Percentiles rank a stretch among this genome's conserved stretches.
phyloP scores from a whole-genome alignment of 2,888 invertebrate genomes.

The Acleris emargana region DNA sequence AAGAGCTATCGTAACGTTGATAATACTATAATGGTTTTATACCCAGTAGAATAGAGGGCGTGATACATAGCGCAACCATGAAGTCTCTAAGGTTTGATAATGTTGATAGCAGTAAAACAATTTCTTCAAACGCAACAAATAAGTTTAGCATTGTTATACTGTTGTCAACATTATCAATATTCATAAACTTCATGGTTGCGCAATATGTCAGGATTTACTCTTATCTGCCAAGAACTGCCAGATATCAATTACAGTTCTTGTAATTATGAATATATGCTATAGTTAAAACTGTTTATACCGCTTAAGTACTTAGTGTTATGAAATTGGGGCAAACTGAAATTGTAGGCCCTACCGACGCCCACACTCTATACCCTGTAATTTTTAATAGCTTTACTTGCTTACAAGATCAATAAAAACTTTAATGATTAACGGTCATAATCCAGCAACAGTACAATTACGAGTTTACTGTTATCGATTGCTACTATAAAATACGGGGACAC shows the following conservation, averaged over 20 bases:
- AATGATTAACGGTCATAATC: neutral
- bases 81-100: too few species aligned
- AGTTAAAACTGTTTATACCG: neutral
- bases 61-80: too few species aligned
- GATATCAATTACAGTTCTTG: neutral
- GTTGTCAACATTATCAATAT: too few species aligned
- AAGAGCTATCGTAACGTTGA: too few species aligned
- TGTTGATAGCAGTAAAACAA: too few species aligned
- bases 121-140: too few species aligned
- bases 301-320: neutral
- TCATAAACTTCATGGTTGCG: too few species aligned
- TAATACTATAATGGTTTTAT: too few species aligned
- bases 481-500: slow-evolving; percentile 3
- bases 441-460: slow-evolving; percentile 2
- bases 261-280: neutral
- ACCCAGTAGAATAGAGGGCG: too few species aligned
- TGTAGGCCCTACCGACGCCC: neutral
- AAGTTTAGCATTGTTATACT: too few species aligned
- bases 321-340: neutral
- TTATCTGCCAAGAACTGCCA: too few species aligned
- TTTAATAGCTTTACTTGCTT: neutral
- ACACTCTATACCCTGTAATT: neutral
- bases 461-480: neutral
- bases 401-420: slow-evolving; percentile 8
- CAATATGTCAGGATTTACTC: too few species aligned